Evolutionary conservation across 2,797 vertebrate genomes (phyloP), one percentile per base, ranked within the genome.

Genomic region (Falco rusticolus): DNA sequence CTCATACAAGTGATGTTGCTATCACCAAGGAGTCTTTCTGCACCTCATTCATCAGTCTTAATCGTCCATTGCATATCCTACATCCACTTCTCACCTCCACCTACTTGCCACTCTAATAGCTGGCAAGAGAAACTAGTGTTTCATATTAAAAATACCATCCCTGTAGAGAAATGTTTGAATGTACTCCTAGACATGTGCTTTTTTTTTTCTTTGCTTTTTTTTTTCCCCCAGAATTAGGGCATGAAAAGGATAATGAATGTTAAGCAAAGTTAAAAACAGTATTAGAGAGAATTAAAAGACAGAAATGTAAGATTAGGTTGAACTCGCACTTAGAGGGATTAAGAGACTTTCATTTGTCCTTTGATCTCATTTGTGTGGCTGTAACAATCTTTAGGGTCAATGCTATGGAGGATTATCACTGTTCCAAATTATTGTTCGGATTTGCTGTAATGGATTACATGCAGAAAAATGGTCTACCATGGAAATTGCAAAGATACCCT

Each of bases 331-430:
- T 95, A 85, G 82, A 94, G 63, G 92, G 97, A 97, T 98, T 97
- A 98, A 92, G 71, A 97, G 91, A 94, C 88, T 96, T 95, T 94
- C 72, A 74, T 87, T 95, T 96, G 95, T 95, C 93, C 96, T 98
- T 98, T 98, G 97, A 97, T 98, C 97, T 96, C 94, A 66, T 96
- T 96, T 96, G 84, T 94, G 74, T 81, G 94, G 87, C 89, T 83
- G 65, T 89, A 95, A 94, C 96, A 96, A 92, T 95, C 93, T 94
- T 93, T 53, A 56, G 66, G 91, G 90, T 95, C 91, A 93, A 16
- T 78, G 90, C 80, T 74, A 34, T 26, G 74, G 79, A 80, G 95
- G 97, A 97, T 97, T 97, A 97, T 72, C 83, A 29, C 79, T 29
- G 54, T 26, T 90, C 84, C 39, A 63, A 97, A 96, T 93, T 45